Base-by-base conservation (phyloP, 2,888 invertebrate genomes). In the Leucozona laternaria region DNA sequence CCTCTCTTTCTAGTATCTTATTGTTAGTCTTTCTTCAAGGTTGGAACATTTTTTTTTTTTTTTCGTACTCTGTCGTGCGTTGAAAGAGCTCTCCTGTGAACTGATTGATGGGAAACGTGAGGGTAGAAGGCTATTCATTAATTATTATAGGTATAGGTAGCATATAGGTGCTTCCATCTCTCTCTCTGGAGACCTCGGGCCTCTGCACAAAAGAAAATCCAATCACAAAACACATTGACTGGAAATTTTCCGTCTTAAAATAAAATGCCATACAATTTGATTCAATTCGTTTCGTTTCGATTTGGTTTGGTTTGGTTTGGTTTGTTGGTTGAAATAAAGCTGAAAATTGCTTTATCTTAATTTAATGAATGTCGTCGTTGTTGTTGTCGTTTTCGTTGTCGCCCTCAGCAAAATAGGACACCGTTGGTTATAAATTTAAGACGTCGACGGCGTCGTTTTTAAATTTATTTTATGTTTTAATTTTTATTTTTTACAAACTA, bases 1-100 rank as follows among this genome's bases (percentile, higher is more conserved):
- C 8, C 17, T 17, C 31, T n/a, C n/a, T n/a, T n/a, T n/a, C n/a
- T n/a, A n/a, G n/a, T n/a, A n/a, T n/a, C n/a, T n/a, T n/a, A n/a
- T n/a, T n/a, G n/a, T n/a, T n/a, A n/a, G n/a, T n/a, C n/a, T n/a
- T 66, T 66, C 11, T 13, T 79, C 79, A 64, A 64, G 62, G 79
- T 79, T 79, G 57, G 48, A 58, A 8, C 10, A 40, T 57, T 17
- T 4, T 22, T n/a, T n/a, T n/a, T n/a, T n/a, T n/a, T n/a, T n/a
- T n/a, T n/a, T n/a, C n/a, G 15, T 22, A 48, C 17, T 37, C 7
- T 10, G 34, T 45, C 22, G 28, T 28, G 28, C 62, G 77, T 70
- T 70, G 40, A 70, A 60, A 66, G 31, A 58, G 25, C 15, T 68
- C 68, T 37, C 53, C 68, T 53, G 68, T 68, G 37, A 68, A 40